Conservation (phyloP, 2,888 invertebrate species). For the Amphipoea oculea region DNA sequence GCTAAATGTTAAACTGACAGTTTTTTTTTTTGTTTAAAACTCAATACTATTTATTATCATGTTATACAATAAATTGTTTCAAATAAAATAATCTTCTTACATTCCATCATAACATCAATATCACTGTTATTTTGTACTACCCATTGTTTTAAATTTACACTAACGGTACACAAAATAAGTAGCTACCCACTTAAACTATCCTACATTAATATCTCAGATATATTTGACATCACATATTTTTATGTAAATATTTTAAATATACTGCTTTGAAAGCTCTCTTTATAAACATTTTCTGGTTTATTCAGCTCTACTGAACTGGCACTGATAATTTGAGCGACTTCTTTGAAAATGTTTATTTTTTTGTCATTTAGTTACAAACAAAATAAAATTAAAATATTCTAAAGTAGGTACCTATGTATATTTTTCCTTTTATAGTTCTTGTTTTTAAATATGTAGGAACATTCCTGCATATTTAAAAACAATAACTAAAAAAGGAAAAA, state of each 20-base stretch:
- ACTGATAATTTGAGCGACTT: constrained; percentile 26
- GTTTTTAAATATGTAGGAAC: too few species aligned
- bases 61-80: neutral
- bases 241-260: constrained; percentile 43
- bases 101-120: constrained; percentile 16
- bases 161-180: constrained; percentile 50
- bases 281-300: constrained; percentile 14
- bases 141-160: constrained; percentile 44
- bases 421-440: too few species aligned
- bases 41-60: constrained; percentile 3
- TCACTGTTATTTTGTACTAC: constrained; percentile 59
- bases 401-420: neutral
- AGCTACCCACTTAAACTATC: constrained; percentile 48
- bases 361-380: constrained; percentile 10
- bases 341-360: constrained; percentile 5
- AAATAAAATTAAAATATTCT: constrained; percentile 10
- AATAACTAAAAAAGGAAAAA: constrained; percentile 15
- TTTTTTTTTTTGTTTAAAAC: neutral
- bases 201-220: constrained; percentile 65
- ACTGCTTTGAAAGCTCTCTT: constrained; percentile 54
- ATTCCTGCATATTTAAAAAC: neutral
- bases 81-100: constrained; percentile 13
- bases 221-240: constrained; percentile 62
- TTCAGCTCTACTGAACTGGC: constrained; percentile 25
- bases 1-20: too few species aligned